phyloP scores from a whole-genome alignment of 2,888 invertebrate species.

The Pristionchus exspectatus region DNA sequence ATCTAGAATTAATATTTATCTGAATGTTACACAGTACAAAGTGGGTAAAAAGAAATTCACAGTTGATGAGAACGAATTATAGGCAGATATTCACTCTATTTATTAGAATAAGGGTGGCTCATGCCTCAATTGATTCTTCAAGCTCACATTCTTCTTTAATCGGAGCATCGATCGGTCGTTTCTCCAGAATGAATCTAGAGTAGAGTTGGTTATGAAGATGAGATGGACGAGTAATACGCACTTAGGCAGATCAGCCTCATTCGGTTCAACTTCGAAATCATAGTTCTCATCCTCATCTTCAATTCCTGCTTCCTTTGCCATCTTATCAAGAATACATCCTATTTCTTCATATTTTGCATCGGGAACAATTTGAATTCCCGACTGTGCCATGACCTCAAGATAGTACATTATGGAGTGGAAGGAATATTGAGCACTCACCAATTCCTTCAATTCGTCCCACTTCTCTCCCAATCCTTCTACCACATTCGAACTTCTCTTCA shows the following conservation, averaged over 20 bases:
- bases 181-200: constrained; percentile 60
- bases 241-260: constrained; percentile 68
- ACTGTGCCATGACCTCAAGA: not conserved
- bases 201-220: not conserved
- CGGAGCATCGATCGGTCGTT: constrained; percentile 55
- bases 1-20: constrained; percentile 20
- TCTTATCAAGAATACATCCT: constrained; percentile 39
- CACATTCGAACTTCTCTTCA: constrained; percentile 39
- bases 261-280: constrained; percentile 73
- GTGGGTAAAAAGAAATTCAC: not conserved
- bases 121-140: constrained; percentile 9
- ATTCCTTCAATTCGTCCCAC: constrained; percentile 26
- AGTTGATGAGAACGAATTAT: not conserved
- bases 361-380: constrained; percentile 25
- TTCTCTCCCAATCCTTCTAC: constrained; percentile 48
- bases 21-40: constrained; percentile 26
- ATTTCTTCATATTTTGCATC: constrained; percentile 56
- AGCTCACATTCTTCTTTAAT: constrained; percentile 30
- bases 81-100: not conserved
- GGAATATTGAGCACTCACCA: constrained; percentile 13
- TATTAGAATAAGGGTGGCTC: not conserved
- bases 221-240: not conserved
- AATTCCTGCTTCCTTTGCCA: constrained; percentile 57
- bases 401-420: not conserved
- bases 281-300: constrained; percentile 68